A percentile compares a stretch with the other conserved stretches of the same genome.
Evolutionary conservation across 2,888 invertebrate genomes (phyloP).

Genomic region (Andrena trimmerana): DNA sequence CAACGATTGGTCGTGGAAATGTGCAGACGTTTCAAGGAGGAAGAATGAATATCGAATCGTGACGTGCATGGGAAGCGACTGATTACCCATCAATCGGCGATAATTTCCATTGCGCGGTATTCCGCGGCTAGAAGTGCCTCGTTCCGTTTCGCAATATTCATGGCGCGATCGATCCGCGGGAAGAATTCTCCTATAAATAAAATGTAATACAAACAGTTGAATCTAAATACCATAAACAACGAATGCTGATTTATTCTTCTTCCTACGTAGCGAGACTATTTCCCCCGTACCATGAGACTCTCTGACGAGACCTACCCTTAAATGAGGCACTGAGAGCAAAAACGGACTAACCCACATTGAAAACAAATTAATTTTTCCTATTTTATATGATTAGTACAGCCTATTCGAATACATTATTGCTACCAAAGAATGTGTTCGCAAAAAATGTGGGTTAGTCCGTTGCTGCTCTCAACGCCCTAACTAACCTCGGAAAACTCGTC

Average conservation of each 20-base stretch:
- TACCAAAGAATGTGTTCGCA: too few relatives aligned
- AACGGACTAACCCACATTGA: too few relatives aligned
- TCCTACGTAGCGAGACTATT: too few relatives aligned
- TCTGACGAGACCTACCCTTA: too few relatives aligned
- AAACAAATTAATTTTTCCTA: too few relatives aligned
- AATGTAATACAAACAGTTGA: conserved; percentile 2
- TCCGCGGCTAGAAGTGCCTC: conserved; percentile 1
- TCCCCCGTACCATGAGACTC: too few relatives aligned
- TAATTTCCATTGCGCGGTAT: conserved; percentile 47
- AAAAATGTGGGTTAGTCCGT: too few relatives aligned
- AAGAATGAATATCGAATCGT: conserved; percentile 53
- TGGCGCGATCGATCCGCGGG: conserved; percentile 4
- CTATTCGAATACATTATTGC: too few relatives aligned
- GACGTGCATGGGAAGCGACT: conserved; percentile 42
- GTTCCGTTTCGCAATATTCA: conserved; percentile 40
- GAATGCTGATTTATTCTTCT: conserved; percentile 1
- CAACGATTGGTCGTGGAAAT: conserved; percentile 22
- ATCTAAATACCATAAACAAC: conserved; percentile 2
- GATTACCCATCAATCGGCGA: conserved; percentile 39
- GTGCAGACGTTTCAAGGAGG: conserved; percentile 19
- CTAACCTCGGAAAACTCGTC: too few relatives aligned
- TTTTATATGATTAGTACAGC: too few relatives aligned
- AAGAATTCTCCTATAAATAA: neutral
- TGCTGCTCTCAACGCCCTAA: too few relatives aligned
- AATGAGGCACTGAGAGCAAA: too few relatives aligned